Evolutionary conservation across 2,888 invertebrate species (phyloP).

Genomic region (Mongoloraphidia duomilia): DNA sequence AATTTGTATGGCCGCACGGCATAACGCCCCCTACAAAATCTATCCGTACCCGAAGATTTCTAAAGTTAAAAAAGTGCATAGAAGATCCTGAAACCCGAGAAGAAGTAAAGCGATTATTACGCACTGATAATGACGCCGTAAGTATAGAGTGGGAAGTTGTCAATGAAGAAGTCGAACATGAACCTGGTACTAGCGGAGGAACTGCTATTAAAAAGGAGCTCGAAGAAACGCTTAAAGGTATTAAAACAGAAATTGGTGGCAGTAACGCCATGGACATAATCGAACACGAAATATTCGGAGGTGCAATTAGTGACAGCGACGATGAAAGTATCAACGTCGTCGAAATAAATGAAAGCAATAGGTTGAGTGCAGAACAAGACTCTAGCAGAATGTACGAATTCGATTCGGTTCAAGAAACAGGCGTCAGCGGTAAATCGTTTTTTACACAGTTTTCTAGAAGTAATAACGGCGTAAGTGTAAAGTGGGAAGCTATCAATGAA

Average conservation of each 20-base stretch:
- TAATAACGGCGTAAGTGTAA: too few relatives aligned
- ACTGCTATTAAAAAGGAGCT: not conserved
- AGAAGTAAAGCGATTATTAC: constrained; percentile 83
- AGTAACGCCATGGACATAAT: constrained; percentile 27
- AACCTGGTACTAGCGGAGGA: not conserved
- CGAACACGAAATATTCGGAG: constrained; percentile 83
- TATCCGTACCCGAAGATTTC: constrained; percentile 78
- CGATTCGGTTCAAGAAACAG: constrained; percentile 36
- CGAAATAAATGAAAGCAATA: constrained; percentile 67
- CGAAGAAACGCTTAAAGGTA: constrained; percentile 17
- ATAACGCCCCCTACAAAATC: constrained; percentile 93
- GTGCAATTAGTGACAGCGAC: constrained; percentile 81
- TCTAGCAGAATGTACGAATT: constrained; percentile 62
- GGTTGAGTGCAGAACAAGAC: constrained; percentile 44
- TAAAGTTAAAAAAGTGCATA: constrained; percentile 89
- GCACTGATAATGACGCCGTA: constrained; percentile 86
- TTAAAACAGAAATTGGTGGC: constrained; percentile 7
- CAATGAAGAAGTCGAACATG: constrained; percentile 32
- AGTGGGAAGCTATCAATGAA: too few relatives aligned
- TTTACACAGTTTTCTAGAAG: constrained; percentile 42
- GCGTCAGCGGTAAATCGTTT: constrained; percentile 25
- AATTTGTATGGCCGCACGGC: constrained; percentile 90
- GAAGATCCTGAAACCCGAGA: constrained; percentile 97
- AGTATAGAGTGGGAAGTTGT: constrained; percentile 77
- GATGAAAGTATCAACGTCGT: constrained; percentile 55